Evolutionary conservation across 2,888 invertebrate genomes (phyloP).

Genomic region (Eupithecia exiguata): DNA sequence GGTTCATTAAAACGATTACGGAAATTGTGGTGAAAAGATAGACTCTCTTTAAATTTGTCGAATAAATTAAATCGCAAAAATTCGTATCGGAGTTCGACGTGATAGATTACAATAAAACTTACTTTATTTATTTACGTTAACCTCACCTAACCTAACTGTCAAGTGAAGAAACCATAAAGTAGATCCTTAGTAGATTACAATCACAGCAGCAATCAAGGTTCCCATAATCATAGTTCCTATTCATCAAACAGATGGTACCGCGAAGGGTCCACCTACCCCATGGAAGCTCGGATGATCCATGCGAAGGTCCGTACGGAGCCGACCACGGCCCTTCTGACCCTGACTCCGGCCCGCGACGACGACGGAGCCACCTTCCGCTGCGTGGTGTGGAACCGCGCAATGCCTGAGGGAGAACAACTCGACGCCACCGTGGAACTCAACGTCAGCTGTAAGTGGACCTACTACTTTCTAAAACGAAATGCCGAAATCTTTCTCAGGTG

Average conservation of each 20-base stretch:
- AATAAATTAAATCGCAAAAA: background rate
- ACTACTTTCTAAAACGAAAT: constrained; percentile 27
- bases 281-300: constrained; percentile 87
- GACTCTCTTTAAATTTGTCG: background rate
- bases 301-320: constrained; percentile 90
- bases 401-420: constrained; percentile 91
- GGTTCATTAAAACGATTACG: background rate
- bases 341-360: constrained; percentile 92
- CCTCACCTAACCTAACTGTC: background rate
- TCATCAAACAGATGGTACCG: constrained; percentile 89
- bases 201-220: background rate
- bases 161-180: background rate
- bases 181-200: background rate
- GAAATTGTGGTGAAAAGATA: background rate
- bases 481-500: background rate
- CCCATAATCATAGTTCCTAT: background rate
- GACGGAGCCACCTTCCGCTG: constrained; percentile 93
- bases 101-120: background rate
- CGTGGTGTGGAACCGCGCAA: constrained; percentile 94
- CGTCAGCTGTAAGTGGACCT: constrained; percentile 92
- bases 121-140: no score
- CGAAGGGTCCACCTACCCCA: constrained; percentile 88
- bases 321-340: constrained; percentile 88
- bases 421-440: constrained; percentile 91
- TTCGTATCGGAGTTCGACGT: background rate